These are phyloP conservation scores for Drosophila limbata DNA, from an alignment of 2,888 invertebrate genomes.

Conservation along the genomic window DNA sequence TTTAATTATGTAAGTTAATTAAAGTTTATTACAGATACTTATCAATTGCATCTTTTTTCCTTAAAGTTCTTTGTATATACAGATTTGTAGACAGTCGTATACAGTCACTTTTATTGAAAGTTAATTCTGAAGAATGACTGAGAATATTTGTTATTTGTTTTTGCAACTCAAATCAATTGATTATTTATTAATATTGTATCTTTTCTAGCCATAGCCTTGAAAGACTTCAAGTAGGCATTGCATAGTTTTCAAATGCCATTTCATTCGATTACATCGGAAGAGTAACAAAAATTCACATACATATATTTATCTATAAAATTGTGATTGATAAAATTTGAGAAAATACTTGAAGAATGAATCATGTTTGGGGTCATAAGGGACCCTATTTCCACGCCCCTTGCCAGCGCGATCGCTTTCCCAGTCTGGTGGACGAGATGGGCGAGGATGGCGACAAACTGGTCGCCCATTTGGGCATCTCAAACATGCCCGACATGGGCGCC, in stretches of 20 bases:
- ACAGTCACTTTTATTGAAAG: no score
- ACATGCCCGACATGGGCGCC: slow-evolving; percentile 44
- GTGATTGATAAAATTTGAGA: not conserved
- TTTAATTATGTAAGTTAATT: slow-evolving; percentile 11
- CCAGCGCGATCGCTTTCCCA: slow-evolving; percentile 45
- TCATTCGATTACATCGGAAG: not conserved
- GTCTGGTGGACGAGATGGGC: slow-evolving; percentile 38
- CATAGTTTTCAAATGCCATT: not conserved
- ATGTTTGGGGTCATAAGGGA: slow-evolving; percentile 33
- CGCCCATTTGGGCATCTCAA: slow-evolving; percentile 30
- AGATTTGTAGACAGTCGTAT: not conserved
- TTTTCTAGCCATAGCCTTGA: no score
- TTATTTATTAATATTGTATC: no score
- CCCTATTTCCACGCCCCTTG: slow-evolving; percentile 46
- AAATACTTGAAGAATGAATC: slow-evolving; percentile 31
- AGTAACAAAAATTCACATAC: not conserved
- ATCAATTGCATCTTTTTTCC: not conserved
- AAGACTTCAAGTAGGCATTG: not conserved
- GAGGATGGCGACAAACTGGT: slow-evolving; percentile 43
- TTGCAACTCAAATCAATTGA: no score
- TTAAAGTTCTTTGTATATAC: not conserved
- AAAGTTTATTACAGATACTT: slow-evolving; percentile 2
- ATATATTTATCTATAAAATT: not conserved
- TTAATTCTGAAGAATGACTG: no score
- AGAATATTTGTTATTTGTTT: no score